Conservation (phyloP, 2,797 vertebrate species). For the Bradypodion ventrale region DNA sequence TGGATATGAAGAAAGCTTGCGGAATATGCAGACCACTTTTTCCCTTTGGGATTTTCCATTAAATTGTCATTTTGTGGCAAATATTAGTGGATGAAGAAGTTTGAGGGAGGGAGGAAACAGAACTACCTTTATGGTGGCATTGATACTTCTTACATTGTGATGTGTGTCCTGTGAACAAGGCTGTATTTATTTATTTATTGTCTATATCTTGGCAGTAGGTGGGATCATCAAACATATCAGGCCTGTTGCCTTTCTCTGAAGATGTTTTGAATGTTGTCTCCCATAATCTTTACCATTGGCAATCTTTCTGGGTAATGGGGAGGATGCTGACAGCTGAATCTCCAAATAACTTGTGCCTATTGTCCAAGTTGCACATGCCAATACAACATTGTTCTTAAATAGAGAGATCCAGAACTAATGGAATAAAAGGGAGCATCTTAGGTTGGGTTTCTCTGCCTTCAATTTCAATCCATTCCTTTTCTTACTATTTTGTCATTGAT, state of each 20-base stretch:
- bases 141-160: background rate
- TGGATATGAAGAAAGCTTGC: constrained; percentile 26
- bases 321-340: no score
- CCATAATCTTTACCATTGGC: no score
- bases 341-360: background rate
- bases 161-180: background rate
- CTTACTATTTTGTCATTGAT: background rate
- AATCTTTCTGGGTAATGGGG: no score
- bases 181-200: background rate
- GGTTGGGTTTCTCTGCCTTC: background rate
- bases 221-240: constrained; percentile 13
- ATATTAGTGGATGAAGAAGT: background rate
- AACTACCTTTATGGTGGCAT: background rate
- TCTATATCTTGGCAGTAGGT: constrained; percentile 18
- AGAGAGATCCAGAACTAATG: background rate
- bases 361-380: background rate
- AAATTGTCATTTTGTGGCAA: constrained; percentile 12
- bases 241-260: constrained; percentile 15
- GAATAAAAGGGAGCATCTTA: background rate
- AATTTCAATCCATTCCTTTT: background rate
- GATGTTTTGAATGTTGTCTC: no score
- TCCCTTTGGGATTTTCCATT: constrained; percentile 33
- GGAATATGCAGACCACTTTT: constrained; percentile 17
- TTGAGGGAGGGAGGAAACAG: background rate
- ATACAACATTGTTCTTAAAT: background rate